Base-by-base conservation (phyloP, 1,140 invertebrate species). In the Lutraria rhynchaena region DNA sequence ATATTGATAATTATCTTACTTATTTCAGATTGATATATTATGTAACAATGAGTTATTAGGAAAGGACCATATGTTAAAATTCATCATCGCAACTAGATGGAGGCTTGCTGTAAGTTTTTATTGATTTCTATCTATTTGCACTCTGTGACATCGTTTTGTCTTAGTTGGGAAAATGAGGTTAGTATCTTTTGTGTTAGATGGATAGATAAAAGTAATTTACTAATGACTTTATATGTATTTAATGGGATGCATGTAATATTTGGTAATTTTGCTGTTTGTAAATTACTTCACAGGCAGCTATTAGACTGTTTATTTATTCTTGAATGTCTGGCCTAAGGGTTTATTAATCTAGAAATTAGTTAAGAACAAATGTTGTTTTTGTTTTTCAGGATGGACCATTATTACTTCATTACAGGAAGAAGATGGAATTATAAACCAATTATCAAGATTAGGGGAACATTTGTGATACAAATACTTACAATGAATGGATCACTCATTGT, bases 51-150 rank as follows among this genome's bases (percentile, higher is more conserved):
- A 99, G 94, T 94, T 99, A 81, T 93, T 99, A 91, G 99, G 98
- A 51, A 99, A 99, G 93, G 98, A 99, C 92, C 99, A 99, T 92
- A 99, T 98, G 44, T 94, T 99, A 70, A 99, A 99, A 93, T 99
- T 99, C 94, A 98, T 99, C 41, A 97, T 97, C 90, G 97, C 99
- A 19, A 99, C 99, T 46, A 94, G 98, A 88, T 99, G 98, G 98
- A 95, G 98, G 93, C 98, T 98, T 93, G 95, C 97, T 87, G 97
- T 93, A 57, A 53, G 63, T 75, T 53, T 29, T 3, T 27, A 3
- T 61, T 19, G 49, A 5, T 1, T 61, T 41, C n/a, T 24, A 41
- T 19, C 13, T 27, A 5, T 7, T 41, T 73, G 3, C 17, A 5
- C 7, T 7, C 24, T 1, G 27, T 60, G 7, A 75, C 22, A 17